These are phyloP conservation scores for Bilobella aurantiaca DNA, from an alignment of 1,140 invertebrate species.

Conservation along the genomic window DNA sequence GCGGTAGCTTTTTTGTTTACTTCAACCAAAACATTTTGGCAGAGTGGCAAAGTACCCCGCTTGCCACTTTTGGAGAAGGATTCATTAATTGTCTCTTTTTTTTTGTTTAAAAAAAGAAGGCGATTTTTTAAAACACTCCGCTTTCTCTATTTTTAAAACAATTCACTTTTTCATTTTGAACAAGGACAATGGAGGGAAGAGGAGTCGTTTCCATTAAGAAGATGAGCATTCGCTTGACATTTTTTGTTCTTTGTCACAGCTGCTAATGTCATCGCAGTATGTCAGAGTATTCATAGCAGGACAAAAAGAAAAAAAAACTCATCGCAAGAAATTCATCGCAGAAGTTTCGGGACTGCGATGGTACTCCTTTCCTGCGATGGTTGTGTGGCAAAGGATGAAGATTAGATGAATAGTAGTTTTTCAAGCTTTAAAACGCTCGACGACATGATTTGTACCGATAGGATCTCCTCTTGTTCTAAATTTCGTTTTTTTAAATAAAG, in stretches of 20 bases:
- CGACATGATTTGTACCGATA: conserved; percentile 7
- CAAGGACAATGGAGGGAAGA: too few relatives aligned
- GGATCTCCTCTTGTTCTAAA: not conserved
- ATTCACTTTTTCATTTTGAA: too few relatives aligned
- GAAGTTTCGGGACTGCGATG: too few relatives aligned
- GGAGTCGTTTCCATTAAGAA: not conserved
- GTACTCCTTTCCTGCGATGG: too few relatives aligned
- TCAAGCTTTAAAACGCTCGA: not conserved
- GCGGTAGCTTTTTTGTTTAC: not conserved
- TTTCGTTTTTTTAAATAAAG: not conserved
- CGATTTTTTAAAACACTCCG: not conserved
- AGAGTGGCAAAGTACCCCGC: not conserved
- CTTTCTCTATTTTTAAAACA: not conserved
- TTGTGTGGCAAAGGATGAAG: not conserved
- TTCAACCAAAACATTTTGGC: not conserved
- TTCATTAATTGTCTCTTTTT: not conserved
- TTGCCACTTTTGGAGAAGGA: not conserved
- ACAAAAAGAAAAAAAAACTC: conserved; percentile 1
- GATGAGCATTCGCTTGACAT: not conserved
- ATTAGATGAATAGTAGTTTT: not conserved
- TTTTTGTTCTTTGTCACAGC: not conserved
- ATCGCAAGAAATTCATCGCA: not conserved
- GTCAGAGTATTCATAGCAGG: not conserved
- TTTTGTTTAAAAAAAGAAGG: not conserved
- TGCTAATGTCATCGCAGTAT: conserved; percentile 3